Percentiles rank a stretch among this genome's conserved stretches.
Conservation (phyloP, 2,113 vertebrate species). For the Leucoraja erinaceus region DNA sequence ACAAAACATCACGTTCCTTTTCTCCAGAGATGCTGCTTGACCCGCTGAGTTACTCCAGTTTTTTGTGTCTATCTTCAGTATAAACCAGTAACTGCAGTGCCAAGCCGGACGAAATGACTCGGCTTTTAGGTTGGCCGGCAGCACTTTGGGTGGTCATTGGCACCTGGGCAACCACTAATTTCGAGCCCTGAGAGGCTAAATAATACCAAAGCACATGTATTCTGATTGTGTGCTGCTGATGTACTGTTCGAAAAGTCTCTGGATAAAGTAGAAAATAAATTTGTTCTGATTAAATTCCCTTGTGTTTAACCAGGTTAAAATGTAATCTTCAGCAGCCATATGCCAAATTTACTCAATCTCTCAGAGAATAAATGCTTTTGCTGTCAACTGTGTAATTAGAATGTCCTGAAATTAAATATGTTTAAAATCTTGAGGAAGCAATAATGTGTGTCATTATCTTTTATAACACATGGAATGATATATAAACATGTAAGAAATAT, state of each 20-base stretch:
- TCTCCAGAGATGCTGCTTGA: too few relatives aligned
- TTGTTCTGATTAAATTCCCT: conserved; percentile 21
- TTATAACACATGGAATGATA: conserved; percentile 4
- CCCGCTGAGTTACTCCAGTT: too few relatives aligned
- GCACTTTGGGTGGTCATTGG: too few relatives aligned
- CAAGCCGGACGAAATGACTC: too few relatives aligned
- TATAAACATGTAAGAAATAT: conserved; percentile 3
- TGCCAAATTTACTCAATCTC: not conserved
- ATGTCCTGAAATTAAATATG: not conserved
- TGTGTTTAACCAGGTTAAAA: not conserved
- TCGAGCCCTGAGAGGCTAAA: too few relatives aligned
- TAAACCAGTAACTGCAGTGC: too few relatives aligned
- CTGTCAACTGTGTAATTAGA: conserved; percentile 9
- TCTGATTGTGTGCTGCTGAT: not conserved
- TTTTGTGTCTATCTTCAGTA: too few relatives aligned
- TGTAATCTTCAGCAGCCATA: conserved; percentile 16
- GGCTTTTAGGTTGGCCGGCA: too few relatives aligned
- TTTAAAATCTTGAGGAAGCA: conserved; percentile 15
- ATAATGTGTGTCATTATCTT: conserved; percentile 20
- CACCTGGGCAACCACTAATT: too few relatives aligned
- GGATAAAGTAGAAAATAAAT: not conserved
- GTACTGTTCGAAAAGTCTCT: not conserved
- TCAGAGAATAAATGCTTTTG: conserved; percentile 2
- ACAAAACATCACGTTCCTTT: too few relatives aligned
- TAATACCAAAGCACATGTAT: not conserved